Base-by-base conservation (phyloP, 2,113 vertebrate genomes). In the human (Homo sapiens) region DNA sequence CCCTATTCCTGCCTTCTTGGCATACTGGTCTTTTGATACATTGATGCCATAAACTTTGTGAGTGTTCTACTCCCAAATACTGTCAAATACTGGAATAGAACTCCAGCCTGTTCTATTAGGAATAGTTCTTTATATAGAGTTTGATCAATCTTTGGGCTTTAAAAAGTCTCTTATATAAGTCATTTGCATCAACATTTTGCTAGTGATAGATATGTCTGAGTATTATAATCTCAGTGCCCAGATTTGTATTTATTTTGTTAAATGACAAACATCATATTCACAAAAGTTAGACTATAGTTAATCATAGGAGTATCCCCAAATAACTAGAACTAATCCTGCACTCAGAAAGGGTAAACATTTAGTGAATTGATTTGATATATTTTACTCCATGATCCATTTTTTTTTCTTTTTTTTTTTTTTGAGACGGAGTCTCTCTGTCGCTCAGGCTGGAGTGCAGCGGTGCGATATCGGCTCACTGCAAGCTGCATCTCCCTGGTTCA, bases 161-260 rank as follows among this genome's bases (percentile, higher is more conserved):
- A 73, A 82, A 61, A 81, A 43, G 35, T 52, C 13, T 57, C 45
- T 90, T 90, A 89, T 6, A 78, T 78, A 83, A 82, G 9, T 73
- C 90, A 80, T 96, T 90, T 87, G 22, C 6, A 79, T 59, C 81
- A 82, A 73, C 50, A 90, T 64, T 90, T 93, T 94, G 14, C 66
- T 92, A 82, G 50, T 64, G 61, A 64, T 64, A 87, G n/a, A 82
- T 70, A 78, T 59, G 22, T 16, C 83, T 94, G 23, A 94, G 48
- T 78, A 25, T 23, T 57, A 52, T 83, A 45, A 78, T 93, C 43
- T 88, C 48, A 86, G 83, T 87, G 68, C 57, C 9, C 17, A 61
- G 50, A 75, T 76, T 90, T 93, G 32, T 38, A 73, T 93, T 94
- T 82, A 61, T 72, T 87, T 87, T 38, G 38, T 79, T 79, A 93